Percentiles rank a stretch among this genome's conserved stretches.
Conservation (phyloP, 2,113 vertebrate genomes). For the Osmerus eperlanus region DNA sequence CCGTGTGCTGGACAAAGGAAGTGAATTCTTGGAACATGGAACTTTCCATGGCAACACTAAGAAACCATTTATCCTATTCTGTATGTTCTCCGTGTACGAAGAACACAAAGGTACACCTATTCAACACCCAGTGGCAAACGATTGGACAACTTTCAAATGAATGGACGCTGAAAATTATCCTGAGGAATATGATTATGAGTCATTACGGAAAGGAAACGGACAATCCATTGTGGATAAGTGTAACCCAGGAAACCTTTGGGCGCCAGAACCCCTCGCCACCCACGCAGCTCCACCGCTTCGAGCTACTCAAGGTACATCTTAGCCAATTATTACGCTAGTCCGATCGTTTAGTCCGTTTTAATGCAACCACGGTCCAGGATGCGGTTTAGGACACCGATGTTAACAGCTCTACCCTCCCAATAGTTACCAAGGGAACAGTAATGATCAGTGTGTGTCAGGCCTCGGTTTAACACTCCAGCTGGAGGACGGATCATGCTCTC, state of each 20-base stretch:
- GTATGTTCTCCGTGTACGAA: too few relatives aligned
- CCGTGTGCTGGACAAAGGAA: not conserved
- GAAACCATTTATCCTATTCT: not conserved
- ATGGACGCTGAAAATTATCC: too few relatives aligned
- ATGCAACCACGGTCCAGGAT: not conserved
- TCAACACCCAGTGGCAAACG: too few relatives aligned
- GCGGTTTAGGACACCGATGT: constrained; percentile 38
- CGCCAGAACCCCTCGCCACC: constrained; percentile 27
- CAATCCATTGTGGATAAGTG: too few relatives aligned
- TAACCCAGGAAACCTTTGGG: not conserved
- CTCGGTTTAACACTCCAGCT: constrained; percentile 37
- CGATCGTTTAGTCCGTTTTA: constrained; percentile 25
- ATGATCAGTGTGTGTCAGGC: constrained; percentile 28
- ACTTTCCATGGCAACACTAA: constrained; percentile 3
- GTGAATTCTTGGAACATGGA: not conserved
- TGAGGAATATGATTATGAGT: too few relatives aligned
- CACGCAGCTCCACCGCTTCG: constrained; percentile 18
- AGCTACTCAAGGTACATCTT: constrained; percentile 34
- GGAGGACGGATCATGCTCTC: constrained; percentile 20
- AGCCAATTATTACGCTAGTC: constrained; percentile 23
- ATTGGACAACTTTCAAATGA: too few relatives aligned
- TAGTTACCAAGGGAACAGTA: constrained; percentile 38
- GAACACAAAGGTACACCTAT: too few relatives aligned
- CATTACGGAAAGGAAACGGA: too few relatives aligned
- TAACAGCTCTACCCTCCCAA: constrained; percentile 35